A percentile compares a stretch with the other conserved stretches of the same genome.
Conservation (phyloP, 2,888 invertebrate genomes). For the Diloba caeruleocephala region DNA sequence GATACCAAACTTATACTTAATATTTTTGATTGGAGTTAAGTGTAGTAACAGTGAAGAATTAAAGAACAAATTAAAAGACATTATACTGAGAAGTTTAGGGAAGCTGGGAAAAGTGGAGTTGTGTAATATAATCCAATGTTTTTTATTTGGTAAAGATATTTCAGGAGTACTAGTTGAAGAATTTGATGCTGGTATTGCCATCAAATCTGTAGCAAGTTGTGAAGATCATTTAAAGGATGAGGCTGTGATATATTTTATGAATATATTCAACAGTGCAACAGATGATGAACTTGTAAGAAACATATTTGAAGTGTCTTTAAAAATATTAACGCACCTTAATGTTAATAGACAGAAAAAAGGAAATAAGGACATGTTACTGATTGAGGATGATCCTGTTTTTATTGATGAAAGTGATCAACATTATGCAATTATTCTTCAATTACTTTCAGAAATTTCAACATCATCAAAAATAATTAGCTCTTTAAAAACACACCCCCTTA, state of each 20-base stretch:
- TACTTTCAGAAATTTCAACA: conserved; percentile 85
- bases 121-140: conserved; percentile 51
- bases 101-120: conserved; percentile 61
- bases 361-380: conserved; percentile 71
- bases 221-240: conserved; percentile 61
- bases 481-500: conserved; percentile 79
- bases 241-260: conserved; percentile 69
- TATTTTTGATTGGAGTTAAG: conserved; percentile 79
- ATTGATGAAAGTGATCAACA: conserved; percentile 71
- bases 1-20: conserved; percentile 74
- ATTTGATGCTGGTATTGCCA: conserved; percentile 75
- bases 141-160: conserved; percentile 68
- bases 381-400: conserved; percentile 74
- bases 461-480: conserved; percentile 76
- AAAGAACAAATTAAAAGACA: conserved; percentile 72
- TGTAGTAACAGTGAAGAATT: conserved; percentile 71
- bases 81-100: conserved; percentile 74
- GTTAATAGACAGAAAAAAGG: conserved; percentile 57
- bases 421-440: conserved; percentile 82
- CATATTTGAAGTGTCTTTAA: conserved; percentile 72
- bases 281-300: conserved; percentile 61
- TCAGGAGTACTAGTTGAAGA: conserved; percentile 67
- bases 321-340: conserved; percentile 69
- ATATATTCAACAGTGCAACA: conserved; percentile 66
- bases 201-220: conserved; percentile 65